phyloP scores from a whole-genome alignment of 1,140 invertebrate genomes.

The Halesus radiatus region DNA sequence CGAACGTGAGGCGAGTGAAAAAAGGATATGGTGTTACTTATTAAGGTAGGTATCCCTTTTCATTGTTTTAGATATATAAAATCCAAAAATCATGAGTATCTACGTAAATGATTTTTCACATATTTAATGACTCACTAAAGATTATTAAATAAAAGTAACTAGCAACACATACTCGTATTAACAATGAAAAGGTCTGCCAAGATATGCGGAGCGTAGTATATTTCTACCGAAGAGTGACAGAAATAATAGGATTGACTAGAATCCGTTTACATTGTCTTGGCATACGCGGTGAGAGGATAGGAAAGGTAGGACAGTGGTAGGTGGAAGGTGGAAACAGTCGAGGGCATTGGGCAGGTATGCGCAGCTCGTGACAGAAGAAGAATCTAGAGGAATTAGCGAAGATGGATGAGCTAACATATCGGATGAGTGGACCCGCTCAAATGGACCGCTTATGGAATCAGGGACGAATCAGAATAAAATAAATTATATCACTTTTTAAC shows the following conservation, averaged over 20 bases:
- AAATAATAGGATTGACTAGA: constrained; percentile 35
- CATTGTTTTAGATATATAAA: too few species aligned
- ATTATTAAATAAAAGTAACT: too few species aligned
- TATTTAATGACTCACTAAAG: too few species aligned
- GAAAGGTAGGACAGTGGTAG: not conserved
- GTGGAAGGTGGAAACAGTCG: not conserved
- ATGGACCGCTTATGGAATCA: constrained; percentile 29
- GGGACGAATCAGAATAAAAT: constrained; percentile 3
- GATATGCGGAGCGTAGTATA: not conserved
- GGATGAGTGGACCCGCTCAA: constrained; percentile 56
- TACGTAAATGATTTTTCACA: too few species aligned
- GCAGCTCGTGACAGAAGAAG: constrained; percentile 51
- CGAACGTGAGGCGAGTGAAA: too few species aligned
- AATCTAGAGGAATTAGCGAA: constrained; percentile 58
- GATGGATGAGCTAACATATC: constrained; percentile 55
- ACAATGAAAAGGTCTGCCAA: not conserved
- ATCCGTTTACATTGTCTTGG: constrained; percentile 37
- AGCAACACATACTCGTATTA: too few species aligned
- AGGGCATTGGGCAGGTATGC: constrained; percentile 44
- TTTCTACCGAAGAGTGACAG: constrained; percentile 8
- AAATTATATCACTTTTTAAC: not conserved
- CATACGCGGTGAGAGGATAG: constrained; percentile 6
- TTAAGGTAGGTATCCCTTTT: too few species aligned
- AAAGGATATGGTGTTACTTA: too few species aligned
- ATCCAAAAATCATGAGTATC: too few species aligned